Evolutionary conservation across 2,113 vertebrate genomes (phyloP).

Genomic region (Patagioenas fasciata): DNA sequence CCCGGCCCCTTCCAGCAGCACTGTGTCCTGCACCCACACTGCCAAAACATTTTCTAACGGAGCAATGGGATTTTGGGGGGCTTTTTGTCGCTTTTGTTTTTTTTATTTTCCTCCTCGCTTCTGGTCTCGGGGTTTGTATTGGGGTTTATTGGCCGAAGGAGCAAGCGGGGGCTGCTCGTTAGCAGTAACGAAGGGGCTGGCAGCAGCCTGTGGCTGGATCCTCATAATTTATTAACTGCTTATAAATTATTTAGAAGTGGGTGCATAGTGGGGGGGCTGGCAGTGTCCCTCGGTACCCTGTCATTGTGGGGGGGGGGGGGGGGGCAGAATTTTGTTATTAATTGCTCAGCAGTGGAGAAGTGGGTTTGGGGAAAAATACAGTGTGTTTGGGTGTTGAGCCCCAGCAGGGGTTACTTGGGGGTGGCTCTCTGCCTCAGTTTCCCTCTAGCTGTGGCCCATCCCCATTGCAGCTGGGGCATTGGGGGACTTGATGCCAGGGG

Average conservation of each 20-base stretch:
- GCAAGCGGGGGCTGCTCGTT: background rate
- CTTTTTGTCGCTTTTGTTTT: background rate
- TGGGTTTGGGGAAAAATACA: background rate
- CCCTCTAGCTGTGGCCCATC: background rate
- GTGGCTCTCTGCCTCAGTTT: background rate
- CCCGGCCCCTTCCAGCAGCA: rapidly evolving
- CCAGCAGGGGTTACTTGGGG: background rate
- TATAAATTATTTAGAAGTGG: background rate
- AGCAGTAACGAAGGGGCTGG: background rate
- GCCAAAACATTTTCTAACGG: background rate
- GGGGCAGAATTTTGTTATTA: background rate
- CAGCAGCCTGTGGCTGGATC: background rate
- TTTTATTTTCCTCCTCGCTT: background rate
- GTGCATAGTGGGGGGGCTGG: rapidly evolving
- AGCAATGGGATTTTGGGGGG: background rate
- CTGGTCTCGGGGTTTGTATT: background rate
- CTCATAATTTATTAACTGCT: background rate
- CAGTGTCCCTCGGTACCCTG: background rate
- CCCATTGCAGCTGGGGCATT: background rate
- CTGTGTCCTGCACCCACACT: background rate
- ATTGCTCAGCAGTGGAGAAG: background rate
- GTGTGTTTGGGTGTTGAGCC: background rate
- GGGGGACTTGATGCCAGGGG: background rate
- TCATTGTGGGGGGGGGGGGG: too few relatives aligned
- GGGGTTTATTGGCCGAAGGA: background rate